Base-by-base conservation (phyloP, 2,888 invertebrate genomes). In the Plagiodera versicolora region DNA sequence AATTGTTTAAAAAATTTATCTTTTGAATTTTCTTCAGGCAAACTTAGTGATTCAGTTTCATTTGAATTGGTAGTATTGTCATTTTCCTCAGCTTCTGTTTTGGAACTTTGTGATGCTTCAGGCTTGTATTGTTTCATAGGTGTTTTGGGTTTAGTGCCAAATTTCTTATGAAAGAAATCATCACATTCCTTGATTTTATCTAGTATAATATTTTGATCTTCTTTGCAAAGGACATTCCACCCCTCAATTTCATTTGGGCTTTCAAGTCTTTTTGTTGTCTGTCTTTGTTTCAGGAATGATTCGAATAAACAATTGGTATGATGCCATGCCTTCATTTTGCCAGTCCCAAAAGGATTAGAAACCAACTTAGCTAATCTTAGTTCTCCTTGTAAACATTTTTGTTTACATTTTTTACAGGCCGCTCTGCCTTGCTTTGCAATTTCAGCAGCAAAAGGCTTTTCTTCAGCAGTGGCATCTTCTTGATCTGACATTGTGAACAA, bases 361-460 rank as follows among this genome's bases (percentile, higher is more conserved):
- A 87, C 85, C 16, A 92, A 67, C 78, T 94, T 94, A 0, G 91
- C 94, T 48, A 95, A 81, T 59, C 95, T 83, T 47, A 94, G 74
- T 61, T 86, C 83, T 18, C 89, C 91, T 73, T 87, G 85, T 0
- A 86, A 85, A 72, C 93, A 89, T 73, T 89, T 89, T 61, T 85
- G 82, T 81, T 94, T 95, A 78, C 95, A 95, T 72, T 90, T 92
- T 78, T 94, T 94, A 75, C 95, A 95, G 11, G 87, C 86, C 0
- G 95, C 90, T 52, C 90, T 84, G 0, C 91, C 91, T 10, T 87
- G 84, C 81, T 94, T 94, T 0, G 94, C 93, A 64, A 89, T 85
- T 69, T 95, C 95, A 9, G 88, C 86, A 57, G 83, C 85, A 79
- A 89, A 91, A 5, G 86, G 85, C 67, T 84, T 84, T 65, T 82